These are phyloP conservation scores for Eilema depressum DNA, from an alignment of 2,888 invertebrate genomes.

Conservation along the genomic window DNA sequence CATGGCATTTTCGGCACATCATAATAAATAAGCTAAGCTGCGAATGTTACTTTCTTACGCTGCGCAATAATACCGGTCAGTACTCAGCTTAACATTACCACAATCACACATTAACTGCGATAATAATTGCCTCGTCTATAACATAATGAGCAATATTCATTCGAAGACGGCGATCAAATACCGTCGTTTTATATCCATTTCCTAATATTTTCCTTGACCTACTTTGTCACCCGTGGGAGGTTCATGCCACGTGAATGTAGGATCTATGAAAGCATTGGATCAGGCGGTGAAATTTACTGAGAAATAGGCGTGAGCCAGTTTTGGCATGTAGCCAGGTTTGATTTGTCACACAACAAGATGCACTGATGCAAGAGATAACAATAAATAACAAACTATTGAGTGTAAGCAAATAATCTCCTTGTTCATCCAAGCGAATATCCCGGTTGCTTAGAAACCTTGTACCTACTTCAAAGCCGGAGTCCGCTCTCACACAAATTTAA, in stretches of 20 bases:
- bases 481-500: too few relatives aligned
- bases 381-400: background rate
- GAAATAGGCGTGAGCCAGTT: conserved; percentile 28
- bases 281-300: conserved; percentile 14
- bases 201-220: conserved; percentile 34
- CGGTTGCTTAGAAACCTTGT: too few relatives aligned
- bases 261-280: conserved; percentile 9
- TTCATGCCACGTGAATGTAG: conserved; percentile 1
- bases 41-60: too few relatives aligned
- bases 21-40: too few relatives aligned
- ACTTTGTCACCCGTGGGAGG: conserved; percentile 31
- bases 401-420: too few relatives aligned
- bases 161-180: conserved; percentile 27
- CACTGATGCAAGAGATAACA: conserved; percentile 16
- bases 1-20: too few relatives aligned
- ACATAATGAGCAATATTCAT: conserved; percentile 9
- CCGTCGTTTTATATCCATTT: conserved; percentile 25
- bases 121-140: background rate
- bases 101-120: background rate
- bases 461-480: too few relatives aligned
- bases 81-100: background rate
- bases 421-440: too few relatives aligned
- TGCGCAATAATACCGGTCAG: background rate
- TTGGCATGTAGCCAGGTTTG: conserved; percentile 34
- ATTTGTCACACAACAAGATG: conserved; percentile 31